Percentiles rank a stretch among this genome's conserved stretches.
Conservation (phyloP, 2,888 invertebrate species). For the Ischnura elegans region DNA sequence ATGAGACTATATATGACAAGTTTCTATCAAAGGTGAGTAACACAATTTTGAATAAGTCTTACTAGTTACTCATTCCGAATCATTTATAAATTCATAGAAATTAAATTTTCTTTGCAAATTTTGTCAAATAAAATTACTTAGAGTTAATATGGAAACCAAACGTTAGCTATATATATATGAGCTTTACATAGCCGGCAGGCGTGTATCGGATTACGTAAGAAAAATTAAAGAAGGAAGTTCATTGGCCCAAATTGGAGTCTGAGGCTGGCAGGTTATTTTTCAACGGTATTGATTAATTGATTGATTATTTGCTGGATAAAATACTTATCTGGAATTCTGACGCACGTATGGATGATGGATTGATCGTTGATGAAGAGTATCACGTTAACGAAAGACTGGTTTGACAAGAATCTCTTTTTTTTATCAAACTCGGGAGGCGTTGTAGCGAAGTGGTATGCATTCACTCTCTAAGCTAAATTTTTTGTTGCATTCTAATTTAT, state of each 20-base stretch:
- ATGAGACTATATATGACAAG: no score
- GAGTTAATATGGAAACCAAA: no score
- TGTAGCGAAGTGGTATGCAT: not conserved
- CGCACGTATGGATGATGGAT: conserved; percentile 12
- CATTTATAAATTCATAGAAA: no score
- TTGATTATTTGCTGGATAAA: conserved; percentile 29
- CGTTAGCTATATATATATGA: no score
- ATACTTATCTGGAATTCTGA: conserved; percentile 3
- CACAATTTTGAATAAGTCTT: no score
- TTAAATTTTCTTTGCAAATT: no score
- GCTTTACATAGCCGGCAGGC: no score
- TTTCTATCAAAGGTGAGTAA: no score
- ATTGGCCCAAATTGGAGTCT: not conserved
- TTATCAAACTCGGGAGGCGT: no score
- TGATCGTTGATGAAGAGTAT: not conserved
- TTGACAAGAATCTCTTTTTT: not conserved
- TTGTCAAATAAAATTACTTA: no score
- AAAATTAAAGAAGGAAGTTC: not conserved
- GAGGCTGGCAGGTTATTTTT: not conserved
- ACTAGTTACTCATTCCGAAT: no score
- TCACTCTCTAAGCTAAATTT: not conserved
- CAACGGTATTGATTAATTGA: conserved; percentile 20
- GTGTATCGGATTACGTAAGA: no score
- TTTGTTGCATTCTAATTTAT: not conserved
- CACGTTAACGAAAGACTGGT: not conserved